Base-by-base conservation (phyloP, 92 coral and sea anemone genomes). In the Epizoanthus stellaris region DNA sequence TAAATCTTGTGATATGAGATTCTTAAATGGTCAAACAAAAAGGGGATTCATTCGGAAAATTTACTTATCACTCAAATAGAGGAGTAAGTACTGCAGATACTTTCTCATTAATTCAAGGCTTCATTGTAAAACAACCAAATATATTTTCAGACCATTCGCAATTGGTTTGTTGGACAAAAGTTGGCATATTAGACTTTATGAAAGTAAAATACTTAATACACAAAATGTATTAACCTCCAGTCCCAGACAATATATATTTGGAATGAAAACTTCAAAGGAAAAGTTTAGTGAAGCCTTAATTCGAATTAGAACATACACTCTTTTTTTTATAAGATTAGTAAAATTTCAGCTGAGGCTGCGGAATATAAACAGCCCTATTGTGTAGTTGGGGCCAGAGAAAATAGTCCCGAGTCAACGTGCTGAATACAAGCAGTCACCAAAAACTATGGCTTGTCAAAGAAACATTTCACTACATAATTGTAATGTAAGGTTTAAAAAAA, bases 351-450 rank as follows among this genome's bases (percentile, higher is more conserved):
- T 42, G 47, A 42, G 47, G 47, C 47, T 42, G 47, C 47, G 47
- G 47, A 42, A 42, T 42, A 42, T 42, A 42, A 42, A 42, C 47
- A 42, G 47, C 47, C 47, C 47, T 42, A 6, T 42, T 42, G 47
- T 47, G 8, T 47, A 62, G 12, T 49, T 80, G 95, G 90, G 82
- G 88, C 92, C 95, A 53, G 66, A 88, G 66, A 86, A 91, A 75
- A 71, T 91, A 56, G 68, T 86, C 58, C 45, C 86, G 56, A 76
- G 86, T 89, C 94, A 89, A 82, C 88, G 62, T 76, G 88, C 90
- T 13, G 90, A 89, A 57, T 89, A 57, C 81, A 42, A 71, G 79
- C 19, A 90, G 90, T 13, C 83, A 69, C 30, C 88, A 86, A 86
- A 85, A 89, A 89, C 21, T 88, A 5, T 11, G 57, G 4, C 77